Base-by-base conservation (phyloP, 1,140 invertebrate species). In the Drosophila nigrodunni region DNA sequence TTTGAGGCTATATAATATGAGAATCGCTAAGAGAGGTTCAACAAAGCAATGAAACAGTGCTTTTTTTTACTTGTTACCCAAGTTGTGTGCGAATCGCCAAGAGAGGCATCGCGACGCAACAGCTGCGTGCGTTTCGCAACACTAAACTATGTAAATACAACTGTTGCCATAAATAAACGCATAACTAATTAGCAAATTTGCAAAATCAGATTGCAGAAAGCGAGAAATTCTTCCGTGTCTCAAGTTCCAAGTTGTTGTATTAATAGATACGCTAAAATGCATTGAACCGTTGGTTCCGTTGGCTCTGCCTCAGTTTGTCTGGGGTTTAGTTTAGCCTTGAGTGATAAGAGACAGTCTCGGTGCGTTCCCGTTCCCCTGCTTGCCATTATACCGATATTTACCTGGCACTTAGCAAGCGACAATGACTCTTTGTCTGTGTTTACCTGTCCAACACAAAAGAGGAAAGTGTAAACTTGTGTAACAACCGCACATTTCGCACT, bases 211-310 rank as follows among this genome's bases (percentile, higher is more conserved):
- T 77, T 62, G 62, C 67, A 50, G 59, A 75, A 39, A 8, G 41
- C 13, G 11, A 43, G 10, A 35, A 54, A 7, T 13, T 37, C n/a
- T 15, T 54, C 50, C 50, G 50, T 66, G 10, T 10, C 1, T 6
- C 30, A n/a, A 41, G 34, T 39, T 34, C 54, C 55, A 58, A 47
- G 58, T 37, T 60, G 41, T 76, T 83, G 25, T 30, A 72, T 76
- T 68, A 83, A 83, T 82, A 82, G 76, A 79, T 83, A 82, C 64
- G 79, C 79, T 47, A 82, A 81, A 79, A 78, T 34, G 61, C 80
- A 70, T 62, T 57, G 44, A 55, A 61, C 50, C 71, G 25, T 47
- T 25, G 21, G n/a, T 21, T 21, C 18, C 2, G 18, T 21, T 21
- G 1, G 34, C 34, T 18, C 49, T 10, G 37, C 44, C 30, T 9